Conservation (phyloP, 2,888 invertebrate genomes). For the Falcaria lacertinaria region DNA sequence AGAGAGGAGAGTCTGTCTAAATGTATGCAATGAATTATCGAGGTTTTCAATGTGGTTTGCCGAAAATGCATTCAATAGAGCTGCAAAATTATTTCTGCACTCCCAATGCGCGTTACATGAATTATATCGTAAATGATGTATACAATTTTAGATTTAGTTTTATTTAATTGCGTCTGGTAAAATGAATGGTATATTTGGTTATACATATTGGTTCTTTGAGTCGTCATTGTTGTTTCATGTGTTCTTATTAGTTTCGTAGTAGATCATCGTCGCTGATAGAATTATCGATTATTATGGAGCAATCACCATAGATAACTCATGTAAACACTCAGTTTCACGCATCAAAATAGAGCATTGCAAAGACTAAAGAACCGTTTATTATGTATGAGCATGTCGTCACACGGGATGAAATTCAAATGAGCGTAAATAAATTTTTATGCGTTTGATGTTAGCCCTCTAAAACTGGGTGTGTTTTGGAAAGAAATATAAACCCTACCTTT, state of each 20-base stretch:
- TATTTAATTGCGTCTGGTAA: too few species aligned
- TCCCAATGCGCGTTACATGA: too few species aligned
- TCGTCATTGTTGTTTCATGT: too few species aligned
- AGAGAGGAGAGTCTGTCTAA: constrained; percentile 17
- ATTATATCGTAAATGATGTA: too few species aligned
- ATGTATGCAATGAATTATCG: neutral
- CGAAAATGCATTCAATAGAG: constrained; percentile 8
- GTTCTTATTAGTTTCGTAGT: too few species aligned
- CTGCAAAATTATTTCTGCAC: too few species aligned
- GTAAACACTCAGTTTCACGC: neutral
- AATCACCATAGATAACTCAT: too few species aligned
- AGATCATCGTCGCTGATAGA: too few species aligned
- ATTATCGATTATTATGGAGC: too few species aligned
- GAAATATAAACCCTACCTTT: constrained; percentile 7
- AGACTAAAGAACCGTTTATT: constrained; percentile 39
- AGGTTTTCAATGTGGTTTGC: neutral
- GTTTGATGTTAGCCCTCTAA: constrained; percentile 54
- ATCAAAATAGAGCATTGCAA: constrained; percentile 8
- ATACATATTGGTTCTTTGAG: too few species aligned
- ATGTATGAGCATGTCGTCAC: constrained; percentile 59
- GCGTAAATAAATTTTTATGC: constrained; percentile 59
- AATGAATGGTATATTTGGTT: too few species aligned
- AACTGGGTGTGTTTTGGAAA: constrained; percentile 13
- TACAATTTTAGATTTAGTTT: too few species aligned
- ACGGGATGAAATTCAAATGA: constrained; percentile 69